Evolutionary conservation across 2,888 invertebrate genomes (phyloP), one percentile per base, ranked within the genome.

Genomic region (Pantelozetes paolii): DNA sequence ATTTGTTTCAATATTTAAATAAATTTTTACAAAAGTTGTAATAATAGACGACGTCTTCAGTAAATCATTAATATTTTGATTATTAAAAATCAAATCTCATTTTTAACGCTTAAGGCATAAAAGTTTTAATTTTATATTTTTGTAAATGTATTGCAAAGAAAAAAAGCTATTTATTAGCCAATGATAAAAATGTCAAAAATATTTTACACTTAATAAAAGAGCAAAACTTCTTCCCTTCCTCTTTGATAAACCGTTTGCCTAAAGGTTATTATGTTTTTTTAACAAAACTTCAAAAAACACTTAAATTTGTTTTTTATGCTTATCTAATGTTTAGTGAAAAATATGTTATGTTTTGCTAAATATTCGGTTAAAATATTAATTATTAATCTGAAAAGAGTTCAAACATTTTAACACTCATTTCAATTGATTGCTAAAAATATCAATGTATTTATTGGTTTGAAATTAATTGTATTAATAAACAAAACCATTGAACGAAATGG

Each of bases 121-220:
- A 59, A 30, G 59, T 59, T 59, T 59, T 59, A 59, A 59, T 59
- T 59, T 59, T 59, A 23, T 28, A 30, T 59, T 59, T 59, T 59
- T 59, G 11, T 59, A 59, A 59, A 59, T 59, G 59, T 59, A 28
- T 28, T 59, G 5, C 36, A 50, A 18, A 54, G 2, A 11, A 13
- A 18, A 36, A 62, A 62, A 62, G 62, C 32, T 62, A 62, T 62
- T 62, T 62, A 36, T 62, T 62, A 62, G 23, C 1, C 8, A 62
- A 62, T 62, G 62, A 62, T 62, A 62, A 62, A 62, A 30, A 62
- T 62, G 62, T 62, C 62, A 62, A 62, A 54, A 50, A 62, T 32
- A 3, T 62, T 62, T 26, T 62, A 36, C 32, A 62, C 62, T 62
- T n/a, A 62, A 18, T 62, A n/a, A 20, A 15, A 36, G 32, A 30